phyloP scores from a whole-genome alignment of 2,888 invertebrate species.

The Acronicta alni region DNA sequence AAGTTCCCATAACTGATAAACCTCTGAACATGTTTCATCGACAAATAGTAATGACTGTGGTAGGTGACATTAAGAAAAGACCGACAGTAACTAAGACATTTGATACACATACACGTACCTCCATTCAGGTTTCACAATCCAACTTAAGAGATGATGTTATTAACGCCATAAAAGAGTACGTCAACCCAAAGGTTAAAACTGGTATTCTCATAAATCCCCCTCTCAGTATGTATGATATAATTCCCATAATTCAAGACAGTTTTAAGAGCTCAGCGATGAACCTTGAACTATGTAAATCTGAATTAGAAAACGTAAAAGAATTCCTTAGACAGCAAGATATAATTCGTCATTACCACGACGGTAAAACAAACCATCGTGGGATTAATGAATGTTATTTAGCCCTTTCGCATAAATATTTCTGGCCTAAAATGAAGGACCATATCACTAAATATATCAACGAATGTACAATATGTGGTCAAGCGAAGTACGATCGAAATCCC shows the following conservation, averaged over 20 bases:
- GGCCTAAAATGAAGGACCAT: conserved; percentile 55
- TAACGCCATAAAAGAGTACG: conserved; percentile 52
- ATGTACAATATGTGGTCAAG: conserved; percentile 25
- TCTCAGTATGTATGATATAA: conserved; percentile 36
- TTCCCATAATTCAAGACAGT: conserved; percentile 45
- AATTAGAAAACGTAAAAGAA: conserved; percentile 50
- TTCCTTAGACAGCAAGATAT: conserved; percentile 54
- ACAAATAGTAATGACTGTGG: conserved; percentile 41
- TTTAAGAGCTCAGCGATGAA: conserved; percentile 53
- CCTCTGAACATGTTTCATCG: background rate
- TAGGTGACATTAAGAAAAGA: conserved; percentile 41
- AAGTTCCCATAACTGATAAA: conserved; percentile 1
- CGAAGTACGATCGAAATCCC: conserved; percentile 1
- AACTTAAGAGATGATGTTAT: conserved; percentile 50
- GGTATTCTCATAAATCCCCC: conserved; percentile 45
- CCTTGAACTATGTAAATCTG: conserved; percentile 41
- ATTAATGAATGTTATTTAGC: conserved; percentile 52
- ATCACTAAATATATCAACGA: conserved; percentile 52
- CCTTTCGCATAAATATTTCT: conserved; percentile 46
- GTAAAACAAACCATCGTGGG: conserved; percentile 55
- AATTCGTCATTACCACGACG: conserved; percentile 53
- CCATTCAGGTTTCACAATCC: conserved; percentile 42
- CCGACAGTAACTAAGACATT: conserved; percentile 49
- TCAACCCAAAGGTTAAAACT: conserved; percentile 54
- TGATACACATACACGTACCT: conserved; percentile 42